Evolutionary conservation across 37 sponge, comb jelly and placozoan species (phyloP).

Genomic region (Ianthella basta): DNA sequence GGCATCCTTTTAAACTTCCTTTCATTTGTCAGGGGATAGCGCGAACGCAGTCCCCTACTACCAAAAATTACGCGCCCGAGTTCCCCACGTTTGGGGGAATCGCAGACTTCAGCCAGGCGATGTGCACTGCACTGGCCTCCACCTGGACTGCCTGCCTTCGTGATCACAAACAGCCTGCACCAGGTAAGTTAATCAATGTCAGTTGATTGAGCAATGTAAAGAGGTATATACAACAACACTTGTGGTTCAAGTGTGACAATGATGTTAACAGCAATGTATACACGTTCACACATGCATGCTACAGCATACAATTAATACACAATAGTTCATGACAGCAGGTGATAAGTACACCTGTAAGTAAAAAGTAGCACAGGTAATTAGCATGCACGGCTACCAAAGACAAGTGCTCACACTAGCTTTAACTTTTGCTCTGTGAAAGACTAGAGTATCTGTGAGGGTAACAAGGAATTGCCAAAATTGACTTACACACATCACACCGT

Average conservation of each 20-base stretch:
- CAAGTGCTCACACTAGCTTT: too few species aligned
- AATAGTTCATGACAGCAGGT: too few species aligned
- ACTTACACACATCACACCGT: too few species aligned
- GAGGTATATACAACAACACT: not conserved
- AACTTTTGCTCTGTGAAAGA: too few species aligned
- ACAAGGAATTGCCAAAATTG: too few species aligned
- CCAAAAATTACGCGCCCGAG: slow-evolving; percentile 98
- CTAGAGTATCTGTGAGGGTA: too few species aligned
- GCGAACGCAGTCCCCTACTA: slow-evolving; percentile 97
- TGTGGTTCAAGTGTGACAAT: not conserved
- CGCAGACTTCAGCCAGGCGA: slow-evolving; percentile 89
- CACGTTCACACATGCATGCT: too few species aligned
- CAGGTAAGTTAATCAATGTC: slow-evolving; percentile 88
- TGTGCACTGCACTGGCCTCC: slow-evolving; percentile 94
- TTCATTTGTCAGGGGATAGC: slow-evolving; percentile 67
- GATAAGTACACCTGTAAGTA: too few species aligned
- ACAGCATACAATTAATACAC: too few species aligned
- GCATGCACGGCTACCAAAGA: too few species aligned
- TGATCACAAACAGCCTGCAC: slow-evolving; percentile 93
- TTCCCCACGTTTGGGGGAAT: slow-evolving; percentile 96
- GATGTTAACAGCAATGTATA: not conserved
- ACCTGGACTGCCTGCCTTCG: slow-evolving; percentile 85
- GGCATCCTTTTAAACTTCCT: not conserved
- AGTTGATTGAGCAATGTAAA: not conserved
- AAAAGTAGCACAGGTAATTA: too few species aligned